These are phyloP conservation scores for Atherinomorus stipes DNA, from an alignment of 2,113 vertebrate genomes.

Conservation along the genomic window DNA sequence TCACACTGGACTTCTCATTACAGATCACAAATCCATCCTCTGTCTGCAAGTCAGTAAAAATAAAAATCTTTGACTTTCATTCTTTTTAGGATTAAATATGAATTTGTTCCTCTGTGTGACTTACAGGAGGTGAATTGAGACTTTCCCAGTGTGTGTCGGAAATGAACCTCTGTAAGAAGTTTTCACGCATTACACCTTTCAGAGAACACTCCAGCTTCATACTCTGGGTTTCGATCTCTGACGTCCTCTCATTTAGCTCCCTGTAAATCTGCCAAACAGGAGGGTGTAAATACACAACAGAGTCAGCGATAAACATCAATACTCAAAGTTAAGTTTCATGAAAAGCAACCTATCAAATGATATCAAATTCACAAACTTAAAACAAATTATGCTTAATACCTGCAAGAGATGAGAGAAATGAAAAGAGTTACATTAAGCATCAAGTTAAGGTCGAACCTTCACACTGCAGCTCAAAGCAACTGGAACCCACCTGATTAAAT, in stretches of 20 bases:
- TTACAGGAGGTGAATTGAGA: slow-evolving; percentile 71
- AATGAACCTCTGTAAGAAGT: slow-evolving; percentile 80
- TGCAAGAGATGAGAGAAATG: background rate
- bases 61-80: background rate
- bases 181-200: slow-evolving; percentile 83
- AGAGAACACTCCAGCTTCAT: slow-evolving; percentile 81
- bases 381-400: background rate
- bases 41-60: slow-evolving; percentile 62
- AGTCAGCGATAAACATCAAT: background rate
- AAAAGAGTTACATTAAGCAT: too few species aligned
- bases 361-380: too few species aligned
- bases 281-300: background rate
- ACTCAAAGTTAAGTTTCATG: too few species aligned
- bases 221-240: slow-evolving; percentile 62
- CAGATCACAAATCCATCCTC: slow-evolving; percentile 55
- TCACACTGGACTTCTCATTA: slow-evolving; percentile 67
- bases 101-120: slow-evolving; percentile 22
- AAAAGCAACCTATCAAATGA: too few species aligned
- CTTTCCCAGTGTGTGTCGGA: slow-evolving; percentile 82
- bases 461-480: background rate
- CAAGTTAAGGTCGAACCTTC: background rate
- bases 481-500: slow-evolving; percentile 77
- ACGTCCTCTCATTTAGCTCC: slow-evolving; percentile 78
- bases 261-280: slow-evolving; percentile 77
- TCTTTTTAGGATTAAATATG: background rate